Percentiles rank a stretch among this genome's conserved stretches.
Conservation (phyloP, 2,797 vertebrate genomes). For the Urocyon cinereoargenteus region DNA sequence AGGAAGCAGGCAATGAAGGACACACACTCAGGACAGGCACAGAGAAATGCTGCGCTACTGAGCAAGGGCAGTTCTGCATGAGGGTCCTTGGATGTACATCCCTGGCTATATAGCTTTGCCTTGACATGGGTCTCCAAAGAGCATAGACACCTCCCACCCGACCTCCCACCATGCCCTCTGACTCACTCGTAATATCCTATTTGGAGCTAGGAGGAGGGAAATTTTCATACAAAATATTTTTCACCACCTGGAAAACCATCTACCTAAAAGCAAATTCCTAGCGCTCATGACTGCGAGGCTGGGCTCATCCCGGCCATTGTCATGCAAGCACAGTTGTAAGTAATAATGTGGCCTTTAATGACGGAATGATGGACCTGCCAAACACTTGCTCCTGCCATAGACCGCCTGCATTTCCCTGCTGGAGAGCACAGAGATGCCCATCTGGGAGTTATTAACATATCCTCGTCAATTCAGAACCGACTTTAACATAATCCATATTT, state of each 20-base stretch:
- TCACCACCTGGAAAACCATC: conserved; percentile 84
- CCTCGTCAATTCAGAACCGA: conserved; percentile 97
- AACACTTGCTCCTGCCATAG: conserved; percentile 96
- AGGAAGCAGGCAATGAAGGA: background rate
- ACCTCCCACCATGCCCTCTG: background rate
- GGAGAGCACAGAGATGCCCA: conserved; percentile 94
- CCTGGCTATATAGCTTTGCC: background rate
- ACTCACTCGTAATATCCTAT: conserved; percentile 37
- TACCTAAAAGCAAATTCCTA: conserved; percentile 77
- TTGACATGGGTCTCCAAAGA: background rate
- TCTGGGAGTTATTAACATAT: conserved; percentile 99
- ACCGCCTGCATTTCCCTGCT: conserved; percentile 94
- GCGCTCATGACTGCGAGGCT: conserved; percentile 86
- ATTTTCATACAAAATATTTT: conserved; percentile 73
- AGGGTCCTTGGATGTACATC: background rate
- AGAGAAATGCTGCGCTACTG: background rate
- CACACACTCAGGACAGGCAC: background rate
- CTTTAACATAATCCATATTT: conserved; percentile 99
- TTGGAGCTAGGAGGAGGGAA: background rate
- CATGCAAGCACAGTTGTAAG: conserved; percentile 98
- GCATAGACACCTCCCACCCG: background rate
- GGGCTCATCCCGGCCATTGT: conserved; percentile 94
- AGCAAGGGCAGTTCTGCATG: background rate
- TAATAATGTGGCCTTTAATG: conserved; percentile 99
- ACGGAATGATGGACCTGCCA: conserved; percentile 99